Percentiles rank a stretch among this genome's conserved stretches.
Conservation (phyloP, 2,888 invertebrate genomes). For the Orchesella flavescens region DNA sequence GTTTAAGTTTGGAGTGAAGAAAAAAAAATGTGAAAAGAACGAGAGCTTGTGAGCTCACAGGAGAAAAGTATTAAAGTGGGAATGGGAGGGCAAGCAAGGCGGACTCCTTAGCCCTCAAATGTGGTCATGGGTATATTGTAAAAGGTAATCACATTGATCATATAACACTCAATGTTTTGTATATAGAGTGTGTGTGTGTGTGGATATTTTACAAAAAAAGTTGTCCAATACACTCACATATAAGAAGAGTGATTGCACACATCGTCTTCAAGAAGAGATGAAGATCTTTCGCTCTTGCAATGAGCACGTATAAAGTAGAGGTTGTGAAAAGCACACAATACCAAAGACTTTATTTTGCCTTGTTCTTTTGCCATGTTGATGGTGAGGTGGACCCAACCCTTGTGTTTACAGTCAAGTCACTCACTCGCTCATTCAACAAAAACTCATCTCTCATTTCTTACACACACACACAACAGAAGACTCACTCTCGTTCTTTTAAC, state of each 20-base stretch:
- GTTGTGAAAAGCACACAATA: constrained; percentile 48
- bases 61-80: constrained; percentile 48
- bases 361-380: constrained; percentile 39
- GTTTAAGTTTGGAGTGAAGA: constrained; percentile 15
- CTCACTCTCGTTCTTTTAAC: constrained; percentile 46
- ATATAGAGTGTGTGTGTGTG: background rate
- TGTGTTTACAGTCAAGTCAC: constrained; percentile 61
- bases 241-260: constrained; percentile 33
- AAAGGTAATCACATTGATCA: constrained; percentile 45
- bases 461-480: background rate
- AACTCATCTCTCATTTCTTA: constrained; percentile 55
- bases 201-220: background rate
- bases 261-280: constrained; percentile 12
- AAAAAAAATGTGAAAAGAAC: constrained; percentile 22
- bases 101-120: constrained; percentile 58
- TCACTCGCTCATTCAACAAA: constrained; percentile 54
- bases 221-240: background rate
- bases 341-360: constrained; percentile 26
- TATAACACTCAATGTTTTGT: constrained; percentile 8
- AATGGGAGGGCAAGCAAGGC: constrained; percentile 56
- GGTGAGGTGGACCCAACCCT: constrained; percentile 55
- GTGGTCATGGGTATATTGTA: constrained; percentile 53
- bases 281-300: constrained; percentile 24
- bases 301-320: constrained; percentile 40
- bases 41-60: background rate